Percentiles rank a stretch among this genome's conserved stretches.
phyloP scores from a whole-genome alignment of 2,797 vertebrate genomes.

The Trematomus bernacchii region DNA sequence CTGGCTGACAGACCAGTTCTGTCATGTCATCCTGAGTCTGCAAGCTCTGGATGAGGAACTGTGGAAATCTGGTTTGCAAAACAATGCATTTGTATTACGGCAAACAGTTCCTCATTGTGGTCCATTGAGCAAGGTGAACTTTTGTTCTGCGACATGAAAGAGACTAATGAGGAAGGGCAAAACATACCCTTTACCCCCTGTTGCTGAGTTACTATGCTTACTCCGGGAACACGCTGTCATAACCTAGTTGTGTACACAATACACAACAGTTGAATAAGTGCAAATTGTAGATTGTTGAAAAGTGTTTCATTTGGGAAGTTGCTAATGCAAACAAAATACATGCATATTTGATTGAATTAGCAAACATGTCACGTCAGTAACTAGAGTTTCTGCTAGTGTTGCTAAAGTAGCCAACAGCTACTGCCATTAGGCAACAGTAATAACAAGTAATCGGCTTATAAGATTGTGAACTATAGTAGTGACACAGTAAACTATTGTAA shows the following conservation, averaged over 20 bases:
- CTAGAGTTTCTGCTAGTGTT: neutral
- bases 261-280: neutral
- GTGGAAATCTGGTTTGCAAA: constrained; percentile 38
- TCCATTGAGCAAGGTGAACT: constrained; percentile 27
- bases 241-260: neutral
- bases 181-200: neutral
- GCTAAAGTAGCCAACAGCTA: constrained; percentile 19
- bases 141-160: neutral
- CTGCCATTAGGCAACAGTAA: neutral
- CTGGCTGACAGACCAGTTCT: constrained; percentile 54
- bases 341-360: neutral
- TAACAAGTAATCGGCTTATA: constrained; percentile 48
- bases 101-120: constrained; percentile 63
- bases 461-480: neutral
- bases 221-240: neutral
- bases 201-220: neutral
- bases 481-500: neutral
- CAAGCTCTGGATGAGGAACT: constrained; percentile 54
- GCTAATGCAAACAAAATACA: neutral
- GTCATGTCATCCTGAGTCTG: constrained; percentile 82
- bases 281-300: neutral
- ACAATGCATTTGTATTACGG: constrained; percentile 29
- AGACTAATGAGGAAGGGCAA: constrained; percentile 36
- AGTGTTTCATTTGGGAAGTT: fast-evolving
- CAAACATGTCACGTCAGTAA: neutral